phyloP scores from a whole-genome alignment of 2,888 invertebrate genomes.

The Serrognathus titanus region DNA sequence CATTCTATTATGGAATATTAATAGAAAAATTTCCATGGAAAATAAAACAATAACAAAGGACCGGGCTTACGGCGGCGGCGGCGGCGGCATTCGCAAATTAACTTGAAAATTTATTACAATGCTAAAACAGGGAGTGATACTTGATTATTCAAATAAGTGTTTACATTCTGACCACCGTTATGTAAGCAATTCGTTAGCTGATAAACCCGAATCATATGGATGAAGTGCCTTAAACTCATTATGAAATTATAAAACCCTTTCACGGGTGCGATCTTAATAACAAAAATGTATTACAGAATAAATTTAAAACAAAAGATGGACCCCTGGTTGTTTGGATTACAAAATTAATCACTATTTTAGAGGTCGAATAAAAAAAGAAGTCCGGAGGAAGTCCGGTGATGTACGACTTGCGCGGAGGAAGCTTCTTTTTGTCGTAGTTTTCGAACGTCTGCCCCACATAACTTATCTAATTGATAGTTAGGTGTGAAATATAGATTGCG shows the following conservation, averaged over 20 bases:
- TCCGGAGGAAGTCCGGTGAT: no score
- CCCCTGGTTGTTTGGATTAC: no score
- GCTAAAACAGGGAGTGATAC: background rate
- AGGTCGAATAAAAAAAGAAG: no score
- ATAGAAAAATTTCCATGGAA: conserved; percentile 19
- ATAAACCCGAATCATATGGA: conserved; percentile 35
- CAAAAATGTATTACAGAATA: no score
- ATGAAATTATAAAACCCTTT: background rate
- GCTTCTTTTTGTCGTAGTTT: no score
- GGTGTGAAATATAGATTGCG: no score
- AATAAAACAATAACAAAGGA: background rate
- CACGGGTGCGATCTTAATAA: no score
- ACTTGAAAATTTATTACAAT: background rate
- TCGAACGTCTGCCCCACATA: no score
- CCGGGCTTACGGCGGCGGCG: background rate
- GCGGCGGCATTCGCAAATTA: background rate
- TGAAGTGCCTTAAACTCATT: background rate
- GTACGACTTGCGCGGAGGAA: no score
- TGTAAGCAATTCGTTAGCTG: conserved; percentile 46
- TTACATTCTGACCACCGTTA: conserved; percentile 41
- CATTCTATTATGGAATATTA: conserved; percentile 2
- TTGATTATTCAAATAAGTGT: conserved; percentile 42
- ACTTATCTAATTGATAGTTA: no score
- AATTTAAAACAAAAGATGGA: no score
- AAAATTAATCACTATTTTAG: no score